A percentile compares a stretch with the other conserved stretches of the same genome.
These are phyloP conservation scores for Ischnus inquisitorius DNA, from an alignment of 2,888 invertebrate genomes.

Conservation along the genomic window DNA sequence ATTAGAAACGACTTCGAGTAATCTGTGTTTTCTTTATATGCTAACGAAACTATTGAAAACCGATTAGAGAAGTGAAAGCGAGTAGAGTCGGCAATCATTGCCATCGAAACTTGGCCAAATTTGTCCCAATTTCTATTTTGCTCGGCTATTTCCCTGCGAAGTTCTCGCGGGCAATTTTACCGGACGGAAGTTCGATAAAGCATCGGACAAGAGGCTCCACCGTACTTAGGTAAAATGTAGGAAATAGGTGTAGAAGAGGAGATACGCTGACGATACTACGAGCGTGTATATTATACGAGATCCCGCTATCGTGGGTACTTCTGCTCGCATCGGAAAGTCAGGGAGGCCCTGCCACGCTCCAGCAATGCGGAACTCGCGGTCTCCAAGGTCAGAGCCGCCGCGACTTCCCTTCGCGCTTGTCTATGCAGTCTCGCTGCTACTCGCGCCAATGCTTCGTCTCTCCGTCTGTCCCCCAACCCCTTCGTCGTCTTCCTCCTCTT, in stretches of 20 bases:
- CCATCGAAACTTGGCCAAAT: no score
- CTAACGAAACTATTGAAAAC: no score
- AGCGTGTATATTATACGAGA: constrained; percentile 27
- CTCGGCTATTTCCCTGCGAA: no score
- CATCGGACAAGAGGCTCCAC: neutral
- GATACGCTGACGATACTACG: neutral
- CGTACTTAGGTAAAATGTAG: neutral
- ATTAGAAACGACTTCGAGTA: no score
- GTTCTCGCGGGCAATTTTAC: neutral
- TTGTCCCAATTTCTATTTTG: no score
- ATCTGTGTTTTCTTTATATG: no score
- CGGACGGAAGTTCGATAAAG: neutral
- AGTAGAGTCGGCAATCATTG: no score
- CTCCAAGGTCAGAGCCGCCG: constrained; percentile 73
- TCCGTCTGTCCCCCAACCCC: no score
- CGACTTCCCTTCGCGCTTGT: constrained; percentile 63
- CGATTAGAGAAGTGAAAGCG: no score
- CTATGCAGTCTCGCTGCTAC: constrained; percentile 33
- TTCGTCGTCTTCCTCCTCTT: constrained; percentile 30
- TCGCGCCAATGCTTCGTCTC: constrained; percentile 42
- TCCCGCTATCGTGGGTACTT: constrained; percentile 53
- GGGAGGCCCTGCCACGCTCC: constrained; percentile 71
- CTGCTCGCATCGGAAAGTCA: constrained; percentile 57
- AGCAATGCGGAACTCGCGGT: constrained; percentile 79
- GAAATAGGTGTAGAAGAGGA: constrained; percentile 23